Evolutionary conservation across 92 coral and sea anemone genomes (phyloP).

Genomic region (Micromussa lordhowensis): DNA sequence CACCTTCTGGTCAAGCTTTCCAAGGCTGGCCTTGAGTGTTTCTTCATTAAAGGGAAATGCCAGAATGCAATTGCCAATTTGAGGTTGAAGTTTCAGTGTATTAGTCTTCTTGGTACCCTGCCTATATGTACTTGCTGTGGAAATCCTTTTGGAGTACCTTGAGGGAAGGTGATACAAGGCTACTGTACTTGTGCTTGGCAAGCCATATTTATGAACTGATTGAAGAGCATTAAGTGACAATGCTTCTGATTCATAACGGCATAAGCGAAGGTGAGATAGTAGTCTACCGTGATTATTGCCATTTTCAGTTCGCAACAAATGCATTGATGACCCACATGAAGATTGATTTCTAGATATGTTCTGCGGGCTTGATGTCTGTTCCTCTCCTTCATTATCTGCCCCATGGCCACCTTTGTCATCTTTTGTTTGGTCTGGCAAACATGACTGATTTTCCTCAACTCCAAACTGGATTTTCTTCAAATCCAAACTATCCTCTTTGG

Average conservation of each 20-base stretch:
- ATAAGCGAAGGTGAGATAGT: not conserved
- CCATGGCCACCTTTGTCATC: not conserved
- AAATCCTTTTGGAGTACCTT: not conserved
- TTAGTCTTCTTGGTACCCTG: not conserved
- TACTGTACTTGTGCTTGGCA: not conserved
- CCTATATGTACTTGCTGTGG: not conserved
- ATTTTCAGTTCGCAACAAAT: not conserved
- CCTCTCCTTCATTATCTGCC: not conserved
- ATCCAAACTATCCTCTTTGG: not conserved
- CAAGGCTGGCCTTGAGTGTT: slow-evolving; percentile 59
- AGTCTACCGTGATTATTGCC: not conserved
- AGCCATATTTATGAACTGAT: not conserved
- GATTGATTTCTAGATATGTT: not conserved
- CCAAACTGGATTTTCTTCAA: not conserved
- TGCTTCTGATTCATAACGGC: slow-evolving; percentile 25
- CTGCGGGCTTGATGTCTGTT: not conserved
- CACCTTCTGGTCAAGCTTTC: slow-evolving; percentile 60
- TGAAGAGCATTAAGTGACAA: not conserved
- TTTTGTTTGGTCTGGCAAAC: not conserved
- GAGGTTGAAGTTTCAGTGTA: slow-evolving; percentile 35
- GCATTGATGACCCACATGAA: not conserved
- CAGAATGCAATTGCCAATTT: slow-evolving; percentile 74
- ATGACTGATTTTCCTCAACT: not conserved
- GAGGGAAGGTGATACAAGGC: not conserved
- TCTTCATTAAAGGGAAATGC: slow-evolving; percentile 84